Percentiles rank a stretch among this genome's conserved stretches.
phyloP scores from a whole-genome alignment of 2,888 invertebrate species.

The Noctua pronuba region DNA sequence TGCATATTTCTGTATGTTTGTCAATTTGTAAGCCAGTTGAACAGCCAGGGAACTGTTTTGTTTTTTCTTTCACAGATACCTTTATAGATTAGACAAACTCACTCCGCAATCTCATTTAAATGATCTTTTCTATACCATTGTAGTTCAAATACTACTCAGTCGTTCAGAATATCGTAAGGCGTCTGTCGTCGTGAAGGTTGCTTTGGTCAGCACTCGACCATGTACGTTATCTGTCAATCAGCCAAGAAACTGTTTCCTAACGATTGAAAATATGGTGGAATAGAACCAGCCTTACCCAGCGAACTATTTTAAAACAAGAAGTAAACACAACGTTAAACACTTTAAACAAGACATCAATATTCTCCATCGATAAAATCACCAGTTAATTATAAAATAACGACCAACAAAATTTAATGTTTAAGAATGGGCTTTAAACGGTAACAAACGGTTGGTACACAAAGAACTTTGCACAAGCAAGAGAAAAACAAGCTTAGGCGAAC shows the following conservation, averaged over 20 bases:
- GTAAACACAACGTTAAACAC: background rate
- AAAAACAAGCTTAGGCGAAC: constrained; percentile 50
- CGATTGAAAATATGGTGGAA: background rate
- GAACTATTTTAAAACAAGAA: background rate
- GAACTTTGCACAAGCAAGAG: constrained; percentile 43
- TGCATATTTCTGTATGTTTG: background rate
- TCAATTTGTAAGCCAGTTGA: background rate
- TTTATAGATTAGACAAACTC: background rate
- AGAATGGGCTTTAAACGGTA: constrained; percentile 36
- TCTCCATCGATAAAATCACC: background rate
- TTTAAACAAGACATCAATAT: constrained; percentile 9
- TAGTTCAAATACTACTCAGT: background rate
- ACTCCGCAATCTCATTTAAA: background rate
- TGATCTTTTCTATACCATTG: background rate
- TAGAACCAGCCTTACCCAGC: background rate
- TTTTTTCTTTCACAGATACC: background rate
- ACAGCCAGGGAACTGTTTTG: background rate
- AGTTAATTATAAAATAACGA: constrained; percentile 28
- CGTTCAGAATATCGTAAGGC: background rate
- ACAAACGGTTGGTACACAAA: constrained; percentile 37
- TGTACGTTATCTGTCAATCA: background rate
- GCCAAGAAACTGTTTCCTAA: background rate
- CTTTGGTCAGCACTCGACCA: background rate
- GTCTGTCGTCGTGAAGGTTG: background rate
- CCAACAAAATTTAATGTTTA: constrained; percentile 43